Evolutionary conservation across 2,888 invertebrate genomes (phyloP).

Genomic region (Salticus scenicus): DNA sequence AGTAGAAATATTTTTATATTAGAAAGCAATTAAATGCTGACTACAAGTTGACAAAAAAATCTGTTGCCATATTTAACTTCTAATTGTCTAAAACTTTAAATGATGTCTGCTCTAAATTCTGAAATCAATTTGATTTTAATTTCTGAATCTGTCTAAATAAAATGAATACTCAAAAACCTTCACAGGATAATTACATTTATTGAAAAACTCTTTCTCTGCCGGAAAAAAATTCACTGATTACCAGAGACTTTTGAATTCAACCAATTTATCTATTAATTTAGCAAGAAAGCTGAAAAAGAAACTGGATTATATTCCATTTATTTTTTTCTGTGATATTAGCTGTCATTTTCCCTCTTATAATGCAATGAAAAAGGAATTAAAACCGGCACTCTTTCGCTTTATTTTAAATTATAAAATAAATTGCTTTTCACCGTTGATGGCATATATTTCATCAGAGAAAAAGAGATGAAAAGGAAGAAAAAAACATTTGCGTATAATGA

Average conservation of each 20-base stretch:
- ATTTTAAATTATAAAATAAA: not conserved
- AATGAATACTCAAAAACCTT: not conserved
- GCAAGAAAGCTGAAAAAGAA: not conserved
- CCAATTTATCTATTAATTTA: not conserved
- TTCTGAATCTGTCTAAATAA: too few species aligned
- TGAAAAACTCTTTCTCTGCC: not conserved
- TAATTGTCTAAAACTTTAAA: too few species aligned
- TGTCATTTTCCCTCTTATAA: not conserved
- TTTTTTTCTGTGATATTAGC: slow-evolving; percentile 7
- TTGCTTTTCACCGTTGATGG: not conserved
- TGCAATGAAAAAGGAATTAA: not conserved
- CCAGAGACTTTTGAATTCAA: not conserved
- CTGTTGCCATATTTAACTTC: too few species aligned
- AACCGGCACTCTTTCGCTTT: not conserved
- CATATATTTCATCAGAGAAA: not conserved
- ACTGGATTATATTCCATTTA: not conserved
- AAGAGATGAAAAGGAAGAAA: not conserved
- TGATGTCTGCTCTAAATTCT: too few species aligned
- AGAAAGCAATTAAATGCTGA: too few species aligned
- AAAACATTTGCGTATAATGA: not conserved
- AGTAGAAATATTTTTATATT: too few species aligned
- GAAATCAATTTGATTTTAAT: too few species aligned
- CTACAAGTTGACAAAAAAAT: too few species aligned
- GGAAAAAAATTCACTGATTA: not conserved
- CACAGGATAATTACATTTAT: not conserved